Evolutionary conservation across 1,140 invertebrate species (phyloP), one percentile per base, ranked within the genome.

Genomic region (Heliothis subflexa): DNA sequence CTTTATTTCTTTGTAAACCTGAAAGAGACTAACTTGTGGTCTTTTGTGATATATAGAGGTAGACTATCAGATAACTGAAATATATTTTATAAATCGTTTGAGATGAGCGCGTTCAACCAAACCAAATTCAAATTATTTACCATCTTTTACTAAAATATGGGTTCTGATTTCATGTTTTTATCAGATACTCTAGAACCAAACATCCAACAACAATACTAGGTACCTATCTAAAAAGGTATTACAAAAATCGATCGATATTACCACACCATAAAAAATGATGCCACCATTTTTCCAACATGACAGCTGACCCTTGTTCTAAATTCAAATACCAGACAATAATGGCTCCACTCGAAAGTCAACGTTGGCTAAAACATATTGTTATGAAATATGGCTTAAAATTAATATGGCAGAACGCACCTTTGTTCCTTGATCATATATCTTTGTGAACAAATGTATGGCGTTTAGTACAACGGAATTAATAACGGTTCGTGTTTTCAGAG

Each of bases 321-420:
- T 79, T 79, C 70, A 68, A 79, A 79, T 75, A 64, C 64, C 71
- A 59, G 33, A 79, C 71, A 64, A 72, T 79, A 79, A 75, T 79
- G 66, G 73, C 55, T 74, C 40, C 78, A 61, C 40, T 64, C 61
- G 11, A 79, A 79, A 79, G 71, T 75, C 64, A 74, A 66, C 78
- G 62, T 57, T 33, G 78, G 54, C 72, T 74, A 75, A 75, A 68
- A 79, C 78, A 75, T 75, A 79, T 75, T 79, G 62, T 79, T 75
- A 75, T 79, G 78, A 79, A 75, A 62, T 79, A 79, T 75, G 64
- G 49, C 62, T 16, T 75, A 50, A 59, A 79, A 79, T 79, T 79
- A 79, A 79, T 79, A 79, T 75, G 71, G 49, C 72, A 62, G 71
- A 74, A 73, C 71, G 47, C 75, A 70, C 66, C 72, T 79, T 79